Base-by-base conservation (phyloP, 2,113 vertebrate species). In the Zapornia atra region DNA sequence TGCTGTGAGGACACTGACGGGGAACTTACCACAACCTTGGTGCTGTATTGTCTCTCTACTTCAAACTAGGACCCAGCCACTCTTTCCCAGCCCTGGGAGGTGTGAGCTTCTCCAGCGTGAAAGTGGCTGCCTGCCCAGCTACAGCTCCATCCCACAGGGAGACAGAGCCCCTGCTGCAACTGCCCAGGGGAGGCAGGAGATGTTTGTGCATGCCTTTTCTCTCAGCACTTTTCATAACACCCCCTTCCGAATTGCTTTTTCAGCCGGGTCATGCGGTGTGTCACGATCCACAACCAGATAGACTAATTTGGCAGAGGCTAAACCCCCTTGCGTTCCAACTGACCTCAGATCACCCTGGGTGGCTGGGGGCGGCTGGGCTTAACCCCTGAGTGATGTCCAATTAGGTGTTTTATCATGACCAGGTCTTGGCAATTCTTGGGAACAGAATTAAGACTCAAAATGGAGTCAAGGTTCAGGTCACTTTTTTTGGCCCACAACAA, bases 161-260 rank as follows among this genome's bases (percentile, higher is more conserved):
- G n/a, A 21, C 29, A 72, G 56, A 59, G 34, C 12, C 36, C 25
- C 36, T 34, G 33, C 65, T 72, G 60, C 3, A 0, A 15, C 15
- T 1, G 0, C 7, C 56, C 16, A n/a, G 28, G 57, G 50, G 24
- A 14, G 11, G 16, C 26, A 59, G 71, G 42, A 1, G 3, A 29
- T 21, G 28, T 16, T 50, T 51, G 28, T 57, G 20, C 36, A 7
- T 19, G 6, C 5, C 38, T 81, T 34, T 64, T 61, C 86, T 57
- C 48, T 26, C 50, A 20, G 50, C 42, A 42, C 10, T 36, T 68
- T 57, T 48, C 36, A 10, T 13, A 82, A 29, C 42, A 15, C 31
- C 63, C 28, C 31, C 13, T 50, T 59, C 10, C 2, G 10, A 56
- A 20, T 10, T 29, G 19, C 19, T 90, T 33, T 73, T 22, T 50